These are phyloP conservation scores for Neosilurus hyrtlii DNA, from an alignment of 2,797 vertebrate genomes.

Conservation along the genomic window DNA sequence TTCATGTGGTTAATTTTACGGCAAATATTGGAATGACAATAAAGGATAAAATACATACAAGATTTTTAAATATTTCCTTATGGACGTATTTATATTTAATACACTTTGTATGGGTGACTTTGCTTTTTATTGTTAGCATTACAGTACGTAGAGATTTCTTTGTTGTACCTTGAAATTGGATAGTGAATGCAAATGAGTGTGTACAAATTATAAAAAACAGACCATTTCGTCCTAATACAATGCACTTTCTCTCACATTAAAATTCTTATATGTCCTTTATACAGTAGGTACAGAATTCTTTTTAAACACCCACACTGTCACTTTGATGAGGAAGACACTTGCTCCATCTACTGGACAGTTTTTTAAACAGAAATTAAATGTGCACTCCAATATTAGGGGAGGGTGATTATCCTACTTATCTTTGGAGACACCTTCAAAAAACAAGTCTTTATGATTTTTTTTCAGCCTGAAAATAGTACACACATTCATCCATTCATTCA, in stretches of 20 bases:
- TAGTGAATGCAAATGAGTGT: background rate
- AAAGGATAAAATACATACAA: background rate
- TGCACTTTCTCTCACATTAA: background rate
- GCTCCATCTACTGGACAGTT: conserved; percentile 14
- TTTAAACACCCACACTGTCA: background rate
- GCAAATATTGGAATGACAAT: background rate
- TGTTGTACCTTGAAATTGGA: background rate
- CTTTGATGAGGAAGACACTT: background rate
- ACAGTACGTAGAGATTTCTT: background rate
- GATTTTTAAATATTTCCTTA: background rate
- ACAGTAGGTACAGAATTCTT: background rate
- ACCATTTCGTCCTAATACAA: background rate
- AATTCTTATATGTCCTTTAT: background rate
- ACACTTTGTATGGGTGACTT: background rate
- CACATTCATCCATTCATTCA: too few species aligned
- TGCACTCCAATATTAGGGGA: background rate
- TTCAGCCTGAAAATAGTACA: too few species aligned
- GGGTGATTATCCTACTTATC: too few species aligned
- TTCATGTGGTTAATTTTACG: background rate
- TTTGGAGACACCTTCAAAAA: too few species aligned
- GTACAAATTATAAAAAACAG: background rate
- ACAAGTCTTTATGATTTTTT: too few species aligned
- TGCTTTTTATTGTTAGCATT: background rate
- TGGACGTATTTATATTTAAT: background rate
- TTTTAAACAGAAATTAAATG: background rate